phyloP scores from a whole-genome alignment of 2,888 invertebrate genomes.

The Iphiclides podalirius region DNA sequence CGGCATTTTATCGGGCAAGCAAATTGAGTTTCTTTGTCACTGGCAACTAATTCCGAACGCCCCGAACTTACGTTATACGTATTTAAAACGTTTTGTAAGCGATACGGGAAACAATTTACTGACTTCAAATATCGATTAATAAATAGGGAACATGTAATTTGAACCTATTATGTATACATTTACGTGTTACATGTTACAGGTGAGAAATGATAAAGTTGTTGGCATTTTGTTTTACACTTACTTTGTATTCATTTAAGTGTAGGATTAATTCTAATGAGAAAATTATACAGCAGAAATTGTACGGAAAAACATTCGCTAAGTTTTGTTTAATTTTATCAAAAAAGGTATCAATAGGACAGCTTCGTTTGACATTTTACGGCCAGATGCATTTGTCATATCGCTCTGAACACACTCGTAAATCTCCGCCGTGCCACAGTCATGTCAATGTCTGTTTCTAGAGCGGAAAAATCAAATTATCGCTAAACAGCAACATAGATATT shows the following conservation, averaged over 20 bases:
- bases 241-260: no score
- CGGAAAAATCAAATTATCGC: slow-evolving; percentile 15
- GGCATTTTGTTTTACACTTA: no score
- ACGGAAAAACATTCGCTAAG: no score
- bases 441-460: slow-evolving; percentile 16
- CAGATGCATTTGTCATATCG: slow-evolving; percentile 23
- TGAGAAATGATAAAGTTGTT: no score
- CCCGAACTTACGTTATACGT: neutral
- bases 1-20: slow-evolving; percentile 6
- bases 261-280: no score
- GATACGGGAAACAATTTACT: neutral
- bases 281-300: no score
- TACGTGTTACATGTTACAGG: no score
- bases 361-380: slow-evolving; percentile 13
- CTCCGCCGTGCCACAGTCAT: slow-evolving; percentile 8
- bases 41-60: slow-evolving; percentile 6
- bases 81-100: neutral
- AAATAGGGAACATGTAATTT: neutral
- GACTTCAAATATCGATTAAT: neutral
- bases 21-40: slow-evolving; percentile 17
- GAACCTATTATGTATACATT: no score
- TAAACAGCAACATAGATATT: slow-evolving; percentile 7
- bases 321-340: slow-evolving; percentile 7
- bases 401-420: slow-evolving; percentile 20
- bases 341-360: neutral